These are phyloP conservation scores for Micropterix aruncella DNA, from an alignment of 2,888 invertebrate species.

Conservation along the genomic window DNA sequence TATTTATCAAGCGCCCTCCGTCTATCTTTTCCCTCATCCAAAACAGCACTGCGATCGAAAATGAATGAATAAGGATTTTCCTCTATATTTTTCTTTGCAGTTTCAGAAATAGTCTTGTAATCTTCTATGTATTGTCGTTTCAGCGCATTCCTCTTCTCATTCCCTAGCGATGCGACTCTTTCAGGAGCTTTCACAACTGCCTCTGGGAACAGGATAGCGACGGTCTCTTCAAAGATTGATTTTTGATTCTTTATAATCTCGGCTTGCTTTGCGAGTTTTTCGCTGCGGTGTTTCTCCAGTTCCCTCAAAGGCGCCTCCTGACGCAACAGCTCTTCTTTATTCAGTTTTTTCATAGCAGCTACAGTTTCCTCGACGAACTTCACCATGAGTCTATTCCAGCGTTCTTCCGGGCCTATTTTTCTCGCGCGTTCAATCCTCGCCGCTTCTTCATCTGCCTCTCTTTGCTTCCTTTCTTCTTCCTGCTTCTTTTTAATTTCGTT, in stretches of 20 bases:
- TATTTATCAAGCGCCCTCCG: conserved; percentile 30
- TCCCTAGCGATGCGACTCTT: conserved; percentile 27
- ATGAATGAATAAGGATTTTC: conserved; percentile 31
- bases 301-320: conserved; percentile 45
- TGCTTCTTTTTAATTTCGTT: conserved; percentile 25
- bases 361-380: conserved; percentile 49
- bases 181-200: conserved; percentile 33
- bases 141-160: conserved; percentile 24
- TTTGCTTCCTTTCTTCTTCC: conserved; percentile 28
- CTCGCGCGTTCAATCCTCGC: conserved; percentile 26
- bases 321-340: conserved; percentile 41
- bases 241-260: conserved; percentile 42
- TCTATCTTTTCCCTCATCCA: conserved; percentile 35
- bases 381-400: conserved; percentile 49
- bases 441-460: conserved; percentile 36
- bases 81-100: conserved; percentile 25
- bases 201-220: conserved; percentile 46
- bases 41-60: conserved; percentile 41
- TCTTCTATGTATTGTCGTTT: conserved; percentile 26
- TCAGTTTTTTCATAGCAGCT: conserved; percentile 46
- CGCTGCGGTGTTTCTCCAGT: conserved; percentile 39
- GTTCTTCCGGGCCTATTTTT: conserved; percentile 32
- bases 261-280: conserved; percentile 40
- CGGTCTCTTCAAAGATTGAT: conserved; percentile 49
- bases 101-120: conserved; percentile 20